phyloP scores from a whole-genome alignment of 2,797 vertebrate genomes.

The Chromis chromis region DNA sequence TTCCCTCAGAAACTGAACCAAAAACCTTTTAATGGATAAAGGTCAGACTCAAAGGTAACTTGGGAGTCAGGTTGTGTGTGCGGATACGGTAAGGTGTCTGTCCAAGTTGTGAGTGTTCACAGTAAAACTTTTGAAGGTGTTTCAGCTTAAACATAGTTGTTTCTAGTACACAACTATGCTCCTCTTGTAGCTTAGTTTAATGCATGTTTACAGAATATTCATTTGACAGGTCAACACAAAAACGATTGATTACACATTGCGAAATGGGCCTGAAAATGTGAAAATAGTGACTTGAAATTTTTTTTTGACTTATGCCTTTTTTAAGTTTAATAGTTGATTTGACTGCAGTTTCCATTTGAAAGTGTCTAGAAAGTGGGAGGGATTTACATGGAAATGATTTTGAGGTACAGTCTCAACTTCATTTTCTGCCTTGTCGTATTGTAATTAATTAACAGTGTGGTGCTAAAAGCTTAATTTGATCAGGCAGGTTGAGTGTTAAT shows the following conservation, averaged over 20 bases:
- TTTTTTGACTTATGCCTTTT: neutral
- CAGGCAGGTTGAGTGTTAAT: conserved; percentile 33
- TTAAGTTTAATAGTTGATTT: neutral
- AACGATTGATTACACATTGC: neutral
- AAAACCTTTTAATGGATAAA: conserved; percentile 84
- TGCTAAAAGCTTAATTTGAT: conserved; percentile 52
- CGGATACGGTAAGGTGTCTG: neutral
- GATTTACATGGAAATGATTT: conserved; percentile 1
- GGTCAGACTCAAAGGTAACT: conserved; percentile 80
- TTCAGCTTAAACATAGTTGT: neutral
- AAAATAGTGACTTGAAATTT: neutral
- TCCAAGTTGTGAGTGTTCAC: neutral
- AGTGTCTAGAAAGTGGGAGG: neutral
- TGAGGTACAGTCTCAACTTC: conserved; percentile 55
- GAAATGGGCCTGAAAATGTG: neutral
- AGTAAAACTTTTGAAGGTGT: neutral
- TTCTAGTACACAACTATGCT: neutral
- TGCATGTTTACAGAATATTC: neutral
- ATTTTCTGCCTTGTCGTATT: conserved; percentile 64
- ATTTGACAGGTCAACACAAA: neutral
- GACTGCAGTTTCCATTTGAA: neutral
- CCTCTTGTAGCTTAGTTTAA: neutral
- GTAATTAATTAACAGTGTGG: conserved; percentile 55
- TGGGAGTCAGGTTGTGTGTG: conserved; percentile 34
- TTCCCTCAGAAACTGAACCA: conserved; percentile 85